These are phyloP conservation scores for Lepidothrix coronata DNA, from an alignment of 2,113 vertebrate genomes.

Conservation along the genomic window DNA sequence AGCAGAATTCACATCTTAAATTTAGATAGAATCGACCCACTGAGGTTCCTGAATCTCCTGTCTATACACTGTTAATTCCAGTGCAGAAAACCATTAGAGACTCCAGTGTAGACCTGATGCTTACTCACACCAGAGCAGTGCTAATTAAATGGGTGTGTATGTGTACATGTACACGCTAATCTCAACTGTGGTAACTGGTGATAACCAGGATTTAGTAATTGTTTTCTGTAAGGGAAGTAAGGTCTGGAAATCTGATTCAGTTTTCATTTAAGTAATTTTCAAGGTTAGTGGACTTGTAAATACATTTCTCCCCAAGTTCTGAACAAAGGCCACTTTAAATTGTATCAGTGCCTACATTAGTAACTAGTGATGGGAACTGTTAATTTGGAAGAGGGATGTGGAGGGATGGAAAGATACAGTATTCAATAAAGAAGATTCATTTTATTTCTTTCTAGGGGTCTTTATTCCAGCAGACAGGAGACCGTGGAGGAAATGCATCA, in stretches of 20 bases:
- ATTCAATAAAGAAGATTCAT: neutral
- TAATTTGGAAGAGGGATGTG: neutral
- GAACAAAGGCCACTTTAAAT: neutral
- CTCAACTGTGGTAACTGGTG: neutral
- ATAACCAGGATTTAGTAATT: conserved; percentile 3
- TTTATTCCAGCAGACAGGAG: conserved; percentile 76
- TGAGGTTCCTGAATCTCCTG: neutral
- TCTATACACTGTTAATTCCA: neutral
- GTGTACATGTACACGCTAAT: neutral
- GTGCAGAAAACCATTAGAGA: neutral
- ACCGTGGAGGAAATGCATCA: conserved; percentile 70
- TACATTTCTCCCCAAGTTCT: neutral
- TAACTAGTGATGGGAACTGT: neutral
- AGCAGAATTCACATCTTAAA: neutral
- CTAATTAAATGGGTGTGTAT: conserved; percentile 4
- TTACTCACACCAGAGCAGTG: neutral
- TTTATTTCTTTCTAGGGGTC: conserved; percentile 74
- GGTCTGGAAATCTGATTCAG: neutral
- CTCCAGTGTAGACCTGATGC: conserved; percentile 1
- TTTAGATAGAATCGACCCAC: neutral
- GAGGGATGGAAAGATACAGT: neutral
- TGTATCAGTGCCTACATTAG: neutral
- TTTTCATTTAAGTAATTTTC: neutral
- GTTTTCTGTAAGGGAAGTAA: neutral
- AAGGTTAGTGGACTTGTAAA: neutral